Conservation (phyloP, 2,888 invertebrate genomes). For the Microctonus aethiopoides region DNA sequence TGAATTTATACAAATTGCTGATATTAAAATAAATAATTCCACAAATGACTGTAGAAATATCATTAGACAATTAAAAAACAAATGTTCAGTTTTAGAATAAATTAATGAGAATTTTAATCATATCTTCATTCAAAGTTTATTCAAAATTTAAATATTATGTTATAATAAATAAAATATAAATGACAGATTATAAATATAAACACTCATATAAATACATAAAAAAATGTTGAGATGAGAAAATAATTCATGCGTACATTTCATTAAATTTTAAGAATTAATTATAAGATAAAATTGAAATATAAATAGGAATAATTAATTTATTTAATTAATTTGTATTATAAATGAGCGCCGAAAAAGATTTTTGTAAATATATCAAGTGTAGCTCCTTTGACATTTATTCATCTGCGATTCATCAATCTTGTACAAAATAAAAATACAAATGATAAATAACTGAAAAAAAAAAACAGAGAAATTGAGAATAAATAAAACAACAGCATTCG, state of each 20-base stretch:
- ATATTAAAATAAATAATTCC: no score
- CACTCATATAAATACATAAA: not conserved
- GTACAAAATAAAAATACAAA: conserved; percentile 2
- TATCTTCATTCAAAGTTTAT: no score
- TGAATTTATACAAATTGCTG: no score
- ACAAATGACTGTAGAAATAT: no score
- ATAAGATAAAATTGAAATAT: not conserved
- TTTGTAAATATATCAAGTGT: not conserved
- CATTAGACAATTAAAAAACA: no score
- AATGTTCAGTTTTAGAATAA: no score
- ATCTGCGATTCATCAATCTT: conserved; percentile 17
- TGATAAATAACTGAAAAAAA: not conserved
- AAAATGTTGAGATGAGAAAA: not conserved
- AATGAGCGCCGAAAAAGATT: not conserved
- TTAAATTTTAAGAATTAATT: not conserved
- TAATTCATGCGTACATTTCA: not conserved
- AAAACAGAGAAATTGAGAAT: not conserved
- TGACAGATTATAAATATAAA: no score
- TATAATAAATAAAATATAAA: no score
- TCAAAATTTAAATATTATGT: no score
- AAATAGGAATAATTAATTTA: not conserved
- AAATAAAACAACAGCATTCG: not conserved
- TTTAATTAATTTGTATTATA: not conserved
- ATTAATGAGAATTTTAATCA: no score
- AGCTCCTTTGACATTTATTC: not conserved